phyloP scores from a whole-genome alignment of 2,888 invertebrate species.

The Stratiomys singularior region DNA sequence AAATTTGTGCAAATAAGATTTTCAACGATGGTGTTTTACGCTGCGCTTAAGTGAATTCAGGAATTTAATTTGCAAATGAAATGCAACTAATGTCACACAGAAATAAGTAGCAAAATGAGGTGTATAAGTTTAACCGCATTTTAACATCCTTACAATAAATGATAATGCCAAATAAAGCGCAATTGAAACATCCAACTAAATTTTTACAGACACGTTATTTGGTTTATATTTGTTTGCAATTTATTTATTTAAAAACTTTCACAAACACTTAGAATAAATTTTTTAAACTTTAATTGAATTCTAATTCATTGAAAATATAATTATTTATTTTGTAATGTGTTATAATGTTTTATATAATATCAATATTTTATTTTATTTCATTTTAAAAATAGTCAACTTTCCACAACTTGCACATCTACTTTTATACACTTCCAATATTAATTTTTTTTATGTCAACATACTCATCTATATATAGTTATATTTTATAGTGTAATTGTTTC shows the following conservation, averaged over 20 bases:
- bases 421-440: neutral
- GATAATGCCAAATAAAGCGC: neutral
- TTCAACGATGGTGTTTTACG: too few species aligned
- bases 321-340: neutral
- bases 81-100: too few species aligned
- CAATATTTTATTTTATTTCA: neutral
- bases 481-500: neutral
- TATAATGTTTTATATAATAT: neutral
- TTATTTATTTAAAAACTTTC: neutral
- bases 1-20: too few species aligned
- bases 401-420: neutral
- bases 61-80: too few species aligned
- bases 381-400: constrained; percentile 19
- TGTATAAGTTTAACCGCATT: too few species aligned
- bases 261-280: constrained; percentile 3
- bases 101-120: too few species aligned
- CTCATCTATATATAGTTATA: neutral
- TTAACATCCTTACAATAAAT: too few species aligned
- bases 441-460: neutral
- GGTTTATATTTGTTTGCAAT: neutral
- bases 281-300: constrained; percentile 4
- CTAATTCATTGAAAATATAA: neutral
- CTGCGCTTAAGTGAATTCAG: too few species aligned
- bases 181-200: neutral
- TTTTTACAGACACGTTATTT: constrained; percentile 22